Percentiles rank a stretch among this genome's conserved stretches.
These are phyloP conservation scores for Exocentrus adspersus DNA, from an alignment of 2,888 invertebrate species.

Conservation along the genomic window DNA sequence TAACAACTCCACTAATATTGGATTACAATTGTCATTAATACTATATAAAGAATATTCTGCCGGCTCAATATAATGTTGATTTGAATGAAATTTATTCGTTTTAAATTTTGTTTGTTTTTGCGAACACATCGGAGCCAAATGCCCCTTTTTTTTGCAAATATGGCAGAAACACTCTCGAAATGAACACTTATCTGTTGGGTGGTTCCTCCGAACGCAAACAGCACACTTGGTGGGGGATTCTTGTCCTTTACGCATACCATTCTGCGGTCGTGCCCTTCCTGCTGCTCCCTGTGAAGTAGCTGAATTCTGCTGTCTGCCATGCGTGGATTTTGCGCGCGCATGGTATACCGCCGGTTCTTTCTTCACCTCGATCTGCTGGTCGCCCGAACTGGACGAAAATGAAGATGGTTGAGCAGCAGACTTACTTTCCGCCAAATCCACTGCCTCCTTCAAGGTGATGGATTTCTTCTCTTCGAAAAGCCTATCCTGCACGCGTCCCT, in stretches of 20 bases:
- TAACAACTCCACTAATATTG: too few relatives aligned
- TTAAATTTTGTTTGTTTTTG: neutral
- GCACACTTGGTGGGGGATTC: slow-evolving; percentile 2
- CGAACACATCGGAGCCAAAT: neutral
- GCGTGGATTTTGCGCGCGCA: neutral
- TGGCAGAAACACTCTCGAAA: slow-evolving; percentile 15
- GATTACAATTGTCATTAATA: too few relatives aligned
- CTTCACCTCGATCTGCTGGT: neutral
- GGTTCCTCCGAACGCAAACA: slow-evolving; percentile 9
- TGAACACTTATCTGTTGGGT: slow-evolving; percentile 4
- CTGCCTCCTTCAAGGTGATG: neutral
- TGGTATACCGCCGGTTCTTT: slow-evolving; percentile 1
- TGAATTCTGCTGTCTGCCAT: neutral
- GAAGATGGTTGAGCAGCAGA: neutral
- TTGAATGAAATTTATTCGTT: slow-evolving; percentile 12
- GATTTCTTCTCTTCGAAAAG: slow-evolving; percentile 14
- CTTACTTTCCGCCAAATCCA: slow-evolving; percentile 12
- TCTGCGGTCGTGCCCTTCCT: neutral
- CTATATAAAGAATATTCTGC: slow-evolving; percentile 8
- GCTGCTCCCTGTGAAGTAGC: neutral
- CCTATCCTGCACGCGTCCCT: slow-evolving; percentile 8
- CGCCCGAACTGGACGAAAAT: too few relatives aligned
- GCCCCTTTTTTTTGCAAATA: slow-evolving; percentile 4
- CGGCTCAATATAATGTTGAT: slow-evolving; percentile 16
- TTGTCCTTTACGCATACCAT: too few relatives aligned